These are phyloP conservation scores for Yoshiicerus persimilis DNA, from an alignment of 1,140 invertebrate genomes.

Conservation along the genomic window DNA sequence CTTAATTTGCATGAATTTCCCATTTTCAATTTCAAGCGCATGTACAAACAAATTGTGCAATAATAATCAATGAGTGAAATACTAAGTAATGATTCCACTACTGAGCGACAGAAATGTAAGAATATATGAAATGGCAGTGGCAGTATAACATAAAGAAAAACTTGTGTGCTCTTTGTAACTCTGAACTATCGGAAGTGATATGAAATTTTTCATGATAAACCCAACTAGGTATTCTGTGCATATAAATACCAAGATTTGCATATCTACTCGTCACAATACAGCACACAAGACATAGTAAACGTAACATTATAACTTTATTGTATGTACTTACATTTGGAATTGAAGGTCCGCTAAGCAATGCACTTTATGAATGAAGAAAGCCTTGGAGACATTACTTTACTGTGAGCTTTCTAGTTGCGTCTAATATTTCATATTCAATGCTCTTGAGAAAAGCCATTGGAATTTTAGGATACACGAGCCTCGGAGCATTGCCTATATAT, in stretches of 20 bases:
- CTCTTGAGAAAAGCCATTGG: background rate
- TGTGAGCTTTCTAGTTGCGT: background rate
- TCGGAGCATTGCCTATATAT: background rate
- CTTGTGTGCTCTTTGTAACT: background rate
- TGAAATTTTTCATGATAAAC: background rate
- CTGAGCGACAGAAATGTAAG: too few relatives aligned
- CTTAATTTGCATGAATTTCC: too few relatives aligned
- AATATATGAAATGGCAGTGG: too few relatives aligned
- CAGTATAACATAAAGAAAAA: too few relatives aligned
- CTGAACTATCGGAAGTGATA: background rate
- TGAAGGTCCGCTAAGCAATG: background rate
- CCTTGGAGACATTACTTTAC: background rate
- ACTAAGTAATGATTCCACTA: too few relatives aligned
- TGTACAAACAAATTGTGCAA: too few relatives aligned
- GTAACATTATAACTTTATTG: background rate
- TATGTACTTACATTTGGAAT: background rate
- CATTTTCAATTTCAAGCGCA: too few relatives aligned
- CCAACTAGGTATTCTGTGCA: background rate
- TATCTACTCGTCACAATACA: too few relatives aligned
- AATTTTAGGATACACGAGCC: slow-evolving; percentile 7
- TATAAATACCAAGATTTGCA: background rate
- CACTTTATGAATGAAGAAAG: background rate
- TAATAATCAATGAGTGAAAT: too few relatives aligned
- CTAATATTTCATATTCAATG: slow-evolving; percentile 8
- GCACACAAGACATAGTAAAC: too few relatives aligned